Percentiles rank a stretch among this genome's conserved stretches.
phyloP scores from a whole-genome alignment of 2,113 vertebrate species.

The Zosterops japonicus region DNA sequence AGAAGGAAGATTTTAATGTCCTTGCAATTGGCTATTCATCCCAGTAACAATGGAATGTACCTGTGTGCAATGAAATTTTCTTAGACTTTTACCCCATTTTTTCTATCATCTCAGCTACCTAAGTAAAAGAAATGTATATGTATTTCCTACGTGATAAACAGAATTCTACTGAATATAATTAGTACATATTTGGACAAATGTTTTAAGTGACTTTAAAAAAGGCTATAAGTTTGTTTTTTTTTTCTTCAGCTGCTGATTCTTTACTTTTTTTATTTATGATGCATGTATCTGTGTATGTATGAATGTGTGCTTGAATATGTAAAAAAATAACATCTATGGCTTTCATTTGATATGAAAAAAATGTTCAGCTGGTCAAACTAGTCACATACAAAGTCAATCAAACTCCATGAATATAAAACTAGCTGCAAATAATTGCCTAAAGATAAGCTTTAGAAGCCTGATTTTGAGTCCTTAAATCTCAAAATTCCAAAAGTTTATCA shows the following conservation, averaged over 20 bases:
- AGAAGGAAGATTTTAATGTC: not conserved
- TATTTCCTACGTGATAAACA: not conserved
- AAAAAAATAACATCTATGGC: not conserved
- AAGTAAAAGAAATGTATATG: not conserved
- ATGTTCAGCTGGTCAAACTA: not conserved
- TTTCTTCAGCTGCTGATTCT: not conserved
- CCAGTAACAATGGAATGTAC: not conserved
- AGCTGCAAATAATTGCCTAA: not conserved
- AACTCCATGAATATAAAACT: not conserved
- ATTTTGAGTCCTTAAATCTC: not conserved
- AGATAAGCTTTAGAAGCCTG: not conserved
- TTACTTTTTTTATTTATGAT: not conserved
- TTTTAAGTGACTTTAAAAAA: not conserved
- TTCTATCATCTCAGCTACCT: not conserved
- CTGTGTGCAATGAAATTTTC: not conserved
- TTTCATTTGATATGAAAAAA: not conserved
- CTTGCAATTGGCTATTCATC: not conserved
- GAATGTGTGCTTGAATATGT: not conserved
- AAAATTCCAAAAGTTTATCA: not conserved
- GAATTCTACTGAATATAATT: not conserved
- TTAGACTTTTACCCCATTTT: not conserved
- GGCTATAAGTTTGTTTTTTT: fast-evolving
- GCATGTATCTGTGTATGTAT: not conserved
- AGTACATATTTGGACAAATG: not conserved
- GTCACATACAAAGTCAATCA: not conserved